A percentile compares a stretch with the other conserved stretches of the same genome.
phyloP scores from a whole-genome alignment of 2,888 invertebrate genomes.

The Pseudococcus viburni region DNA sequence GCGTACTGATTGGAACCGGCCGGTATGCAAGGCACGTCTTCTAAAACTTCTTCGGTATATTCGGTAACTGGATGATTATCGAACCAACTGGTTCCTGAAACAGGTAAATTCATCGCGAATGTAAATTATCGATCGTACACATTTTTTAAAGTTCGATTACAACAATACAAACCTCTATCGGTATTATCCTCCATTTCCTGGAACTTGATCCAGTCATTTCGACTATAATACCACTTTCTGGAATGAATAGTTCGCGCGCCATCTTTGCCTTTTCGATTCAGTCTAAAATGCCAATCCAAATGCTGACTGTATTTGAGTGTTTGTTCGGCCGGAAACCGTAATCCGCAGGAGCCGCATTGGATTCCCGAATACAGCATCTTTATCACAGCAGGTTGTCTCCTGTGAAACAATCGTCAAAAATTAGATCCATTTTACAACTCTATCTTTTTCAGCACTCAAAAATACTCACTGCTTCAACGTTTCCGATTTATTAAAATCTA shows the following conservation, averaged over 20 bases:
- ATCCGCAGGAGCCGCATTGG: slow-evolving; percentile 97
- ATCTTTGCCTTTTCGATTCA: slow-evolving; percentile 90
- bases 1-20: slow-evolving; percentile 80
- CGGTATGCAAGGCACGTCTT: slow-evolving; percentile 80
- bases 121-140: neutral
- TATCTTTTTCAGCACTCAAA: no score
- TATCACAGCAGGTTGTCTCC: slow-evolving; percentile 78
- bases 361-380: slow-evolving; percentile 82
- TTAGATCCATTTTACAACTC: neutral
- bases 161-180: slow-evolving; percentile 78
- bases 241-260: slow-evolving; percentile 87
- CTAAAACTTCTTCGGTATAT: slow-evolving; percentile 74
- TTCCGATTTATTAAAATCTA: slow-evolving; percentile 80
- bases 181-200: slow-evolving; percentile 94
- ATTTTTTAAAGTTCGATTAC: neutral
- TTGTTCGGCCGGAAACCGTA: slow-evolving; percentile 91
- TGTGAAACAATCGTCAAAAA: slow-evolving; percentile 71
- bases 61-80: slow-evolving; percentile 77
- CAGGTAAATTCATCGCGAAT: neutral
- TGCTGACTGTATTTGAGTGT: slow-evolving; percentile 94
- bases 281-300: slow-evolving; percentile 98
- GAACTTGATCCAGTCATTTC: slow-evolving; percentile 93
- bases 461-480: slow-evolving; percentile 80
- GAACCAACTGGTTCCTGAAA: slow-evolving; percentile 87
- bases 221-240: slow-evolving; percentile 91